Evolutionary conservation across 2,113 vertebrate genomes (phyloP).

Genomic region (Mola mola): DNA sequence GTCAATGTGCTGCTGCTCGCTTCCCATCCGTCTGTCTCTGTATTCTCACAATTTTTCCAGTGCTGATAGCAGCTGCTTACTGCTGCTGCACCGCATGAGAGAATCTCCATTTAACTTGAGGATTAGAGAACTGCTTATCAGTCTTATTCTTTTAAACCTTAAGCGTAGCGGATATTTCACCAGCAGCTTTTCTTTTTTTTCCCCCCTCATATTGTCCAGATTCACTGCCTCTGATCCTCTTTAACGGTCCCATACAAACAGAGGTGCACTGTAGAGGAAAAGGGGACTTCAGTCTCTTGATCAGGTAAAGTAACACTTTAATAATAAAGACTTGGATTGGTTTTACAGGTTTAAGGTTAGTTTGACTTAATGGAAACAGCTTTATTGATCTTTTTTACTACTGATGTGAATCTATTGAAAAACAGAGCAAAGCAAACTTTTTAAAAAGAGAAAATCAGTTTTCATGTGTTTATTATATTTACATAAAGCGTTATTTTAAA

Average conservation of each 20-base stretch:
- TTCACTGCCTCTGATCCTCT: constrained; percentile 19
- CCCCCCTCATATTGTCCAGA: constrained; percentile 6
- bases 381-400: background rate
- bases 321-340: background rate
- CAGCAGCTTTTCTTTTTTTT: constrained; percentile 1
- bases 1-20: constrained; percentile 54
- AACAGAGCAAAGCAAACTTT: too few relatives aligned
- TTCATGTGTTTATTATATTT: too few relatives aligned
- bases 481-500: too few relatives aligned
- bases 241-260: constrained; percentile 1
- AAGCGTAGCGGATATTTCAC: constrained; percentile 20
- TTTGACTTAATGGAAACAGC: background rate
- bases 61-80: constrained; percentile 26
- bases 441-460: too few relatives aligned
- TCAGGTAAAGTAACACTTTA: constrained; percentile 50
- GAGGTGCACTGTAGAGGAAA: constrained; percentile 31
- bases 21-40: constrained; percentile 32
- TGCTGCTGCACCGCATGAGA: constrained; percentile 19
- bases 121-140: constrained; percentile 19
- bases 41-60: constrained; percentile 37
- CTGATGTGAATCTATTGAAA: too few relatives aligned
- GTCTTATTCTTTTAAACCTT: constrained; percentile 16
- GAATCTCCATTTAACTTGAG: constrained; percentile 25
- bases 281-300: constrained; percentile 16
- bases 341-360: background rate